phyloP scores from a whole-genome alignment of 92 coral and sea anemone species.

The Porites evermanni region DNA sequence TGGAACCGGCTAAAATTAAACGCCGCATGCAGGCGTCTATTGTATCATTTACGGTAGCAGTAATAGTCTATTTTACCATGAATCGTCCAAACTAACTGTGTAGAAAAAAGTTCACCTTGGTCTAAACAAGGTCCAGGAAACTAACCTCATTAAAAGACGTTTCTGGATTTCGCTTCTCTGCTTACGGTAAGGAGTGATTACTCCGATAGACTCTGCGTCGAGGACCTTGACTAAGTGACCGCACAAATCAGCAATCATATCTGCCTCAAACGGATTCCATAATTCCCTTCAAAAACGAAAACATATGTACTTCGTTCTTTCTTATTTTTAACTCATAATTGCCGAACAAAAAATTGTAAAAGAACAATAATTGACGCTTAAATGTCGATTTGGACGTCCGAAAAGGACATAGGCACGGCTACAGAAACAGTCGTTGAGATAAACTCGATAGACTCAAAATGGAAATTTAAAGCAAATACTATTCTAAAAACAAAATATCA shows the following conservation, averaged over 20 bases:
- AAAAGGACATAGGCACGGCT: too few species aligned
- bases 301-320: not conserved
- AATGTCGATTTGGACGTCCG: too few species aligned
- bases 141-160: conserved; percentile 61
- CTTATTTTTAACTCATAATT: too few species aligned
- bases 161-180: conserved; percentile 60
- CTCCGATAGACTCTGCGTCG: conserved; percentile 65
- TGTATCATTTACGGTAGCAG: too few species aligned
- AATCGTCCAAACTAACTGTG: not conserved
- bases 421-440: too few species aligned
- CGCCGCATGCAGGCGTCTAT: too few species aligned
- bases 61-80: too few species aligned
- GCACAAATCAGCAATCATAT: conserved; percentile 56
- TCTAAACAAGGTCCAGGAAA: not conserved
- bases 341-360: not conserved
- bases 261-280: conserved; percentile 67
- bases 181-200: conserved; percentile 86
- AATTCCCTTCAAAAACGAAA: conserved; percentile 43
- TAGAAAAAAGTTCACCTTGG: not conserved
- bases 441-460: too few species aligned
- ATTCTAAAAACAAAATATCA: too few species aligned
- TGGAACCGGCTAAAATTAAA: too few species aligned
- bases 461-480: too few species aligned
- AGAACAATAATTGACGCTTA: too few species aligned
- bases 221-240: conserved; percentile 19